These are phyloP conservation scores for Lutjanus erythropterus DNA, from an alignment of 2,113 vertebrate genomes.

Conservation along the genomic window DNA sequence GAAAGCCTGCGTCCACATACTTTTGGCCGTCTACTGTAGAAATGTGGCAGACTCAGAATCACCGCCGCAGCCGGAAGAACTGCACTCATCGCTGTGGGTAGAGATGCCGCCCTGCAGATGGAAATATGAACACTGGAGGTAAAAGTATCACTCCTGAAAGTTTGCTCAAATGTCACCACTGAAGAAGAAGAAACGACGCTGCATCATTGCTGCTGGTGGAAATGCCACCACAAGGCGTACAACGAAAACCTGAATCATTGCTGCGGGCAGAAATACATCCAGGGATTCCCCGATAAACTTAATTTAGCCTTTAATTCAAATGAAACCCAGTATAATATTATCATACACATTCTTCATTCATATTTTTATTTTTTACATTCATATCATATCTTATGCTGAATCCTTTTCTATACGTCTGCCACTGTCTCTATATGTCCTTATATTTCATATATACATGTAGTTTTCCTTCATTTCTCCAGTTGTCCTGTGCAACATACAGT, in stretches of 20 bases:
- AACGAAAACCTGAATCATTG: conserved; percentile 49
- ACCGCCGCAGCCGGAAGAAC: background rate
- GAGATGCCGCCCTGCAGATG: background rate
- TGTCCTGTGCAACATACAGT: too few species aligned
- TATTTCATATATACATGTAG: too few species aligned
- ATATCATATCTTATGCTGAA: too few species aligned
- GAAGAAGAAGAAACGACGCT: background rate
- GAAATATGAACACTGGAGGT: conserved; percentile 17
- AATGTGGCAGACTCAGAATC: background rate
- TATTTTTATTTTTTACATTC: too few species aligned
- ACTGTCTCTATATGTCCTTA: too few species aligned
- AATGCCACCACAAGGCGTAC: conserved; percentile 31
- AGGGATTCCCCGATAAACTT: conserved; percentile 1
- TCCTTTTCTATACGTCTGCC: too few species aligned
- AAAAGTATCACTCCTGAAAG: conserved; percentile 6
- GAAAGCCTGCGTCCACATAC: background rate
- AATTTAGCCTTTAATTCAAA: background rate
- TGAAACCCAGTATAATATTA: background rate
- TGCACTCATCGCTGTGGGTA: background rate
- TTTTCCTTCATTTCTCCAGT: too few species aligned
- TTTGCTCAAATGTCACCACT: background rate
- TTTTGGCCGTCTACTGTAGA: background rate
- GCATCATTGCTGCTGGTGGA: conserved; percentile 27
- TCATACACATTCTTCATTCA: too few species aligned
- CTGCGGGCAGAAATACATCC: background rate